Evolutionary conservation across 2,113 vertebrate genomes (phyloP).

Genomic region (Ameiurus melas): DNA sequence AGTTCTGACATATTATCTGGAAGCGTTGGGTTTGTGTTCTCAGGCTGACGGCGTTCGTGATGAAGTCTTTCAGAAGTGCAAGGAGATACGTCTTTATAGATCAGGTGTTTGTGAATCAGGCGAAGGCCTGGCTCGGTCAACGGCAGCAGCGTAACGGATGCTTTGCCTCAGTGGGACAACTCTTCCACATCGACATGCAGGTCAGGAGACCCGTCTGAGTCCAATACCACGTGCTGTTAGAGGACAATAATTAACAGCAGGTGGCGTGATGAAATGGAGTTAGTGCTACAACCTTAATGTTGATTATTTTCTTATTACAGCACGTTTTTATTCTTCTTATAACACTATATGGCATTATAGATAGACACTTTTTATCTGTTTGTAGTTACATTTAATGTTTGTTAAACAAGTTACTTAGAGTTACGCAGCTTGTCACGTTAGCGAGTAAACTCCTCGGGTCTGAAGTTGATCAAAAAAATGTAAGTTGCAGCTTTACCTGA

Average conservation of each 20-base stretch:
- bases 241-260: neutral
- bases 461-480: too few relatives aligned
- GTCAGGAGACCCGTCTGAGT: conserved; percentile 59
- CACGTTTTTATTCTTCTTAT: neutral
- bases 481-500: too few relatives aligned
- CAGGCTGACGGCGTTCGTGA: conserved; percentile 86
- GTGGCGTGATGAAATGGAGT: neutral
- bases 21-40: neutral
- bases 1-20: too few relatives aligned
- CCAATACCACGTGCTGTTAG: neutral
- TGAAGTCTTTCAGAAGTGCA: conserved; percentile 77
- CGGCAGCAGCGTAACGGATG: conserved; percentile 74
- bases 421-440: too few relatives aligned
- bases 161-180: conserved; percentile 75
- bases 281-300: neutral
- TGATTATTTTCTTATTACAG: neutral
- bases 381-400: too few relatives aligned
- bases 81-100: conserved; percentile 49
- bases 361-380: too few relatives aligned
- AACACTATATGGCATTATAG: too few relatives aligned
- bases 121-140: conserved; percentile 72
- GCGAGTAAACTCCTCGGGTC: neutral
- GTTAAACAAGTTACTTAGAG: too few relatives aligned
- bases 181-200: conserved; percentile 79
- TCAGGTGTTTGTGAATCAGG: conserved; percentile 63